Percentiles rank a stretch among this genome's conserved stretches.
These are phyloP conservation scores for Trichonephila inaurata DNA, from an alignment of 1,140 invertebrate genomes.

Conservation along the genomic window DNA sequence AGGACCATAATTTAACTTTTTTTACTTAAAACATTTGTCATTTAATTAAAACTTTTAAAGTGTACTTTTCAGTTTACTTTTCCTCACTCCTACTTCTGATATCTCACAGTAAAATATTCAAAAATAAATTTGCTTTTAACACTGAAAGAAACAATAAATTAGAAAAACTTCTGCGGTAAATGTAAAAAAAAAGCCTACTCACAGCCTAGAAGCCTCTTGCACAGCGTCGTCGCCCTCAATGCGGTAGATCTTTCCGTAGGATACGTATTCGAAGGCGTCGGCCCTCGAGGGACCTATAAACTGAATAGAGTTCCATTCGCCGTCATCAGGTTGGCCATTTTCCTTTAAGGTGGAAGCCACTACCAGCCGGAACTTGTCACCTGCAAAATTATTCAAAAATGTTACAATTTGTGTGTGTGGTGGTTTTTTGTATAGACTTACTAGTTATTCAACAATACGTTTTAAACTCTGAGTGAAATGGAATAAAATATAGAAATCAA, in stretches of 20 bases:
- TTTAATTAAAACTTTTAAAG: too few relatives aligned
- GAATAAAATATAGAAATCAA: background rate
- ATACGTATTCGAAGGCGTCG: conserved; percentile 99
- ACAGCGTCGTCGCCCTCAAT: conserved; percentile 98
- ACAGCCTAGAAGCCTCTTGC: conserved; percentile 91
- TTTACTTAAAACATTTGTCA: too few relatives aligned
- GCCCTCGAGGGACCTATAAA: conserved; percentile 91
- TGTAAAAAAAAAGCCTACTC: conserved; percentile 79
- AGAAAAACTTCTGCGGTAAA: too few relatives aligned
- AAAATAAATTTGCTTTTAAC: too few relatives aligned
- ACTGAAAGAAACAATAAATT: too few relatives aligned
- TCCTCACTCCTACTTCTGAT: too few relatives aligned
- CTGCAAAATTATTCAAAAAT: conserved; percentile 79
- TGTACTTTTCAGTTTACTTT: too few relatives aligned
- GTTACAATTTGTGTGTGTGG: background rate
- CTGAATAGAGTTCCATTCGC: conserved; percentile 91
- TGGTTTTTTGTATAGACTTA: background rate
- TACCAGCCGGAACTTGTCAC: conserved; percentile 96
- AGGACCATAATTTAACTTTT: too few relatives aligned
- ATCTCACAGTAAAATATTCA: too few relatives aligned
- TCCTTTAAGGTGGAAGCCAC: conserved; percentile 96
- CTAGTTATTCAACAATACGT: background rate
- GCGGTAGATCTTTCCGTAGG: conserved; percentile 99
- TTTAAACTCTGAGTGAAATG: background rate
- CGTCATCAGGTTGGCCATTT: conserved; percentile 96